Evolutionary conservation across 2,888 invertebrate species (phyloP).

Genomic region (Tineola bisselliella): DNA sequence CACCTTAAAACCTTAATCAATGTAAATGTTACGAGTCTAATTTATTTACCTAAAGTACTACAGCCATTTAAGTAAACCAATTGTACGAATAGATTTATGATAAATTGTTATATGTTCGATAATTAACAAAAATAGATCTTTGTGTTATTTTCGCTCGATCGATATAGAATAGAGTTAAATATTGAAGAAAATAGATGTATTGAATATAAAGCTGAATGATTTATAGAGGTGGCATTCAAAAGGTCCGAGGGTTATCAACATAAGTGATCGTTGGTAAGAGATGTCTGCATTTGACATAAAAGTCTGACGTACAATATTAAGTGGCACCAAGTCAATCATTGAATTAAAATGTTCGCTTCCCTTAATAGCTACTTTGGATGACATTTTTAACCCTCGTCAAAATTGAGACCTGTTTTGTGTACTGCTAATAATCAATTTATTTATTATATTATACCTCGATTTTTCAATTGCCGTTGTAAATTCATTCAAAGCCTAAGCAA

Average conservation of each 20-base stretch:
- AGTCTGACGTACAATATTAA: not conserved
- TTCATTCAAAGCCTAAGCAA: no score
- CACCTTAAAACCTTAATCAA: conserved; percentile 9
- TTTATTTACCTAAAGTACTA: not conserved
- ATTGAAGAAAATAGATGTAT: no score
- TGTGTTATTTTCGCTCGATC: no score
- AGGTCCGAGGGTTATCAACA: not conserved
- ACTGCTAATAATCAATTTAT: no score
- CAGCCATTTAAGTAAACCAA: not conserved
- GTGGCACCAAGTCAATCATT: not conserved
- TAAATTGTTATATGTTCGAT: not conserved
- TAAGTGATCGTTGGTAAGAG: not conserved
- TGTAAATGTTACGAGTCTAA: not conserved
- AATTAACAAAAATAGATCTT: not conserved
- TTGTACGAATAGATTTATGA: not conserved
- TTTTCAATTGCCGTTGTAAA: no score
- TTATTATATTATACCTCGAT: no score
- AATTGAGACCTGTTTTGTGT: not conserved
- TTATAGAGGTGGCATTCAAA: conserved; percentile 4
- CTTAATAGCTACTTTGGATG: not conserved
- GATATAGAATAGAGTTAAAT: no score
- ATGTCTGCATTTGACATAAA: not conserved
- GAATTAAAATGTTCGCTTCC: not conserved
- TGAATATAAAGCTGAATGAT: not conserved
- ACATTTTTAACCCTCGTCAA: not conserved